A percentile compares a stretch with the other conserved stretches of the same genome.
Conservation (phyloP, 2,888 invertebrate species). For the Eilema caniola region DNA sequence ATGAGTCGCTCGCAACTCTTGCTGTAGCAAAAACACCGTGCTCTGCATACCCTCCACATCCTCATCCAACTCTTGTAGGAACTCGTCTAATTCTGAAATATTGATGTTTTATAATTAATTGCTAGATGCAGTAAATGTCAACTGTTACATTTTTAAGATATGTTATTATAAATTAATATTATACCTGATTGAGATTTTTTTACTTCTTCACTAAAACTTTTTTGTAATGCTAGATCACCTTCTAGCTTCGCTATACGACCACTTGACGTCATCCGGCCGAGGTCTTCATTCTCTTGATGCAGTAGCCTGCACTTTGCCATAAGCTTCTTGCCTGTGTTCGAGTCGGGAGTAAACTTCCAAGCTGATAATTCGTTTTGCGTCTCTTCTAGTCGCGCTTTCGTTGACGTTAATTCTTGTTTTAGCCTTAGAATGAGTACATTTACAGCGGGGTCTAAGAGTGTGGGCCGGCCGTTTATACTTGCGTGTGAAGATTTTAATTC, state of each 20-base stretch:
- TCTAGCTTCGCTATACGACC: constrained; percentile 98
- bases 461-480: constrained; percentile 91
- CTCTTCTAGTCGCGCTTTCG: constrained; percentile 96
- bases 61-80: constrained; percentile 98
- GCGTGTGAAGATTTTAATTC: constrained; percentile 96
- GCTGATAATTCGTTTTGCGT: constrained; percentile 99
- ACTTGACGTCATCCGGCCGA: constrained; percentile 98
- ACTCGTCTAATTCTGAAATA: constrained; percentile 96
- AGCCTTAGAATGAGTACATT: constrained; percentile 97
- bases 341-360: constrained; percentile 99
- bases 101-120: constrained; percentile 18
- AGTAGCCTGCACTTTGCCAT: constrained; percentile 98
- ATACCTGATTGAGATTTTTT: constrained; percentile 98
- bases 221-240: constrained; percentile 97
- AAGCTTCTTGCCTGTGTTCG: constrained; percentile 98
- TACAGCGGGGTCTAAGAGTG: constrained; percentile 97
- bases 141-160: not conserved
- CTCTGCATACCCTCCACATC: constrained; percentile 99
- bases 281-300: constrained; percentile 98
- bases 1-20: constrained; percentile 94
- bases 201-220: constrained; percentile 98
- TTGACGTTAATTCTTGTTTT: constrained; percentile 95
- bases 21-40: constrained; percentile 97
- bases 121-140: not conserved
- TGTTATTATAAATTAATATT: constrained; percentile 23